Evolutionary conservation across 2,797 vertebrate genomes (phyloP).

Genomic region (Onychomys torridus): DNA sequence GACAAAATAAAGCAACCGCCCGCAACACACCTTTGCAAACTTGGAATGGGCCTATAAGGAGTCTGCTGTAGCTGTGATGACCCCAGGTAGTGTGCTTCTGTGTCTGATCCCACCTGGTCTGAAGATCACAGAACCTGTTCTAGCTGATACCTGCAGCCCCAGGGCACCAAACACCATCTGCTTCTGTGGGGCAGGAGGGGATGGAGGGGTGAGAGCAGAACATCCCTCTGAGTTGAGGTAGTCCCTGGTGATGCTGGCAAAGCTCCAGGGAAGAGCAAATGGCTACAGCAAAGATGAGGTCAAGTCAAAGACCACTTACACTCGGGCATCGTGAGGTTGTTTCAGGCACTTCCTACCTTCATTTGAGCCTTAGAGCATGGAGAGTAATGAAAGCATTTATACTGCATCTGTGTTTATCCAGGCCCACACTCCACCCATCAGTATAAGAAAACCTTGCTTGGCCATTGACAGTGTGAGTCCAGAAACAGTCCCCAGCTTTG

Average conservation of each 20-base stretch:
- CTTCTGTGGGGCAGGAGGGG: neutral
- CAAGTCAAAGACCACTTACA: neutral
- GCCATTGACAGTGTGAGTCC: neutral
- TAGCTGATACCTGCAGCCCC: neutral
- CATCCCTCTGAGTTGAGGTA: neutral
- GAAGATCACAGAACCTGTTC: neutral
- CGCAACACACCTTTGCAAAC: neutral
- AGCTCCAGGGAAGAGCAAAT: neutral
- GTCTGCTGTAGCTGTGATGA: neutral
- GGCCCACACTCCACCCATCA: neutral
- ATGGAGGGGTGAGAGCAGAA: neutral
- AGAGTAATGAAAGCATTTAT: neutral
- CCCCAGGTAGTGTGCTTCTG: neutral
- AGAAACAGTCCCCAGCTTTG: neutral
- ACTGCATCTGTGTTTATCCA: neutral
- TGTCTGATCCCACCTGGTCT: neutral
- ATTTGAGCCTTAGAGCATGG: neutral
- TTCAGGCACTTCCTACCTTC: neutral
- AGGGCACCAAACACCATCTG: neutral
- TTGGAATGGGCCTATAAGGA: neutral
- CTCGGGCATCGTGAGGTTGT: neutral
- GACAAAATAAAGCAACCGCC: neutral
- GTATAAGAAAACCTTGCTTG: neutral
- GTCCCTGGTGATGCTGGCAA: neutral
- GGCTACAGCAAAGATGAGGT: neutral